phyloP scores from a whole-genome alignment of 2,797 vertebrate genomes.

The Chelidonichthys spinosus region DNA sequence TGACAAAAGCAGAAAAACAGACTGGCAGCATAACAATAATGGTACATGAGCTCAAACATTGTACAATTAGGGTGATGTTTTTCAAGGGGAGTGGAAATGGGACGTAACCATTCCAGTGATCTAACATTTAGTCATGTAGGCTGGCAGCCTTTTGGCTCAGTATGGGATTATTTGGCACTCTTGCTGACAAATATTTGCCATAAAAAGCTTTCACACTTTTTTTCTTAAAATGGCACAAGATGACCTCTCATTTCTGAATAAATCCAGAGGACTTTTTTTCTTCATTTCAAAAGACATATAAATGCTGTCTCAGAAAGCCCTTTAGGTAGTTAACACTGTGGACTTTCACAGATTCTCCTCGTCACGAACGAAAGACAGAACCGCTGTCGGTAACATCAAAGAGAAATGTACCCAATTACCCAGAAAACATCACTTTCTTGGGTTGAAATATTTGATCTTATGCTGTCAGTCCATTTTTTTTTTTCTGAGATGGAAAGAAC shows the following conservation, averaged over 20 bases:
- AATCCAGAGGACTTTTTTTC: conserved; percentile 58
- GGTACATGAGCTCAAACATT: conserved; percentile 73
- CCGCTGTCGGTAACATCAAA: conserved; percentile 52
- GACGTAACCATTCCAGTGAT: conserved; percentile 72
- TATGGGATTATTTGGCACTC: conserved; percentile 82
- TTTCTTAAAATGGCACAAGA: conserved; percentile 73
- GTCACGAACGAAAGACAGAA: conserved; percentile 69
- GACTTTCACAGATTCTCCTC: conserved; percentile 76
- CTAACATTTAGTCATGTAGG: conserved; percentile 78
- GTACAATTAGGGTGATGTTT: conserved; percentile 75
- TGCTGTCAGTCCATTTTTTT: conserved; percentile 85
- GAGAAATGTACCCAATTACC: conserved; percentile 75
- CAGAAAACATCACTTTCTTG: conserved; percentile 69
- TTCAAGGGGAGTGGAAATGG: conserved; percentile 71
- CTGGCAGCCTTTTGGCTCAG: conserved; percentile 84
- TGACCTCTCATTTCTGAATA: conserved; percentile 64
- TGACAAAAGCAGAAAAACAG: conserved; percentile 83
- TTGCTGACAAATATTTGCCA: conserved; percentile 76
- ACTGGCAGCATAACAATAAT: conserved; percentile 85
- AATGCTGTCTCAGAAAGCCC: conserved; percentile 79
- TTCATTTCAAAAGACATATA: conserved; percentile 70
- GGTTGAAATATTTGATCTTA: conserved; percentile 74
- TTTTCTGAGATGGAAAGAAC: conserved; percentile 75
- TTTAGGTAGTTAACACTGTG: conserved; percentile 73
- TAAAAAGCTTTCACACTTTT: conserved; percentile 73